phyloP scores from a whole-genome alignment of 1,140 invertebrate species.

The Anadara kagoshimensis region DNA sequence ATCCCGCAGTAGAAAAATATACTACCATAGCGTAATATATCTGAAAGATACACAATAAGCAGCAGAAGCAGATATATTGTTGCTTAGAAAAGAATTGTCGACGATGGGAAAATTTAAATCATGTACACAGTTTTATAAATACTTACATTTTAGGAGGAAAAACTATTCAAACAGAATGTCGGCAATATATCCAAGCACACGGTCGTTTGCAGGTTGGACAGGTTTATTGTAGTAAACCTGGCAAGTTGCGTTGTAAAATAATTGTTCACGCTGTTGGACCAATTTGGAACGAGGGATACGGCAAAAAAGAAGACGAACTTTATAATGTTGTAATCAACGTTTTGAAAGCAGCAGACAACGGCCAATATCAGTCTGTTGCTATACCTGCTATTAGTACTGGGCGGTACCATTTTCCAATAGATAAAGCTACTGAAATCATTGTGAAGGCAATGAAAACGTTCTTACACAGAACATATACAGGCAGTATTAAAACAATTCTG shows the following conservation, averaged over 20 bases:
- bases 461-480: constrained; percentile 17
- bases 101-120: no score
- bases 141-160: constrained; percentile 33
- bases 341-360: constrained; percentile 17
- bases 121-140: no score
- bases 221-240: constrained; percentile 41
- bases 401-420: constrained; percentile 51
- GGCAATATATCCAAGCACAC: constrained; percentile 26
- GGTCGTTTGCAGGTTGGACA: constrained; percentile 40
- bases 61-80: no score
- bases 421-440: constrained; percentile 36
- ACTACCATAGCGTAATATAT: no score
- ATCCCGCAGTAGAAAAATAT: no score
- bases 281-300: constrained; percentile 47
- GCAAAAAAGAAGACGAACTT: constrained; percentile 30
- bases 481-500: constrained; percentile 24
- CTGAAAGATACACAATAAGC: no score
- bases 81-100: no score
- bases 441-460: constrained; percentile 28
- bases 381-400: constrained; percentile 57
- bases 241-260: constrained; percentile 49
- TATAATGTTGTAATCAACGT: constrained; percentile 6
- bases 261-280: constrained; percentile 61
- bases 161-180: constrained; percentile 49
- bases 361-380: constrained; percentile 37